phyloP scores from a whole-genome alignment of 2,888 invertebrate species.

The Melangyna quadrimaculata region DNA sequence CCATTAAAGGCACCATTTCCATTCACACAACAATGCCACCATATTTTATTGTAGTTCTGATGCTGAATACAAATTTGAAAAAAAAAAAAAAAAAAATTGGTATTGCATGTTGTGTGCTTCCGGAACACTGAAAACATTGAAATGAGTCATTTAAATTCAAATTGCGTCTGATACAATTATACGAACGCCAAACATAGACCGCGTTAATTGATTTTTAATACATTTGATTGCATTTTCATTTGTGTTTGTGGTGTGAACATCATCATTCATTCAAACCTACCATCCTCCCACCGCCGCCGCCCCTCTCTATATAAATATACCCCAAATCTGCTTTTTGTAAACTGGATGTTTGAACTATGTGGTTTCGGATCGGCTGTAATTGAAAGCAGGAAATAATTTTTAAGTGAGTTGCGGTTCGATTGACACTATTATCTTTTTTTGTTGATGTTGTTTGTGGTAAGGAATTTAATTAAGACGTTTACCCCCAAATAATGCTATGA shows the following conservation, averaged over 20 bases:
- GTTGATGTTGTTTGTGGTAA: background rate
- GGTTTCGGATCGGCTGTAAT: slow-evolving; percentile 30
- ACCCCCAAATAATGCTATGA: background rate
- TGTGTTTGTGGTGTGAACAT: slow-evolving; percentile 13
- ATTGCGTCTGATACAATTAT: slow-evolving; percentile 33
- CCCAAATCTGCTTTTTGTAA: background rate
- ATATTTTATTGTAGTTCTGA: background rate
- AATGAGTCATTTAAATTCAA: slow-evolving; percentile 48
- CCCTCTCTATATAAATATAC: background rate
- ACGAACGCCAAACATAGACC: slow-evolving; percentile 6
- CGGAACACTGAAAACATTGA: background rate
- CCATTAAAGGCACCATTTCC: slow-evolving; percentile 21
- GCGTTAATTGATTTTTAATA: slow-evolving; percentile 61
- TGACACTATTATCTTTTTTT: background rate
- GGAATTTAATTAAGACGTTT: slow-evolving; percentile 34
- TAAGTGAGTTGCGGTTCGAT: slow-evolving; percentile 33
- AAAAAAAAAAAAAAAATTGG: background rate
- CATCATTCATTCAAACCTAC: background rate
- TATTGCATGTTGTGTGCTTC: slow-evolving; percentile 13
- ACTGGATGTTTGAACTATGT: background rate
- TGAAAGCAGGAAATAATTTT: slow-evolving; percentile 33
- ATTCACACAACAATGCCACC: background rate
- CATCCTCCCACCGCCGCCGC: background rate
- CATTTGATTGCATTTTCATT: slow-evolving; percentile 39
- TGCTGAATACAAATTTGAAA: background rate